Conservation (phyloP, 2,797 vertebrate species). For the Arnoldichthys spilopterus region DNA sequence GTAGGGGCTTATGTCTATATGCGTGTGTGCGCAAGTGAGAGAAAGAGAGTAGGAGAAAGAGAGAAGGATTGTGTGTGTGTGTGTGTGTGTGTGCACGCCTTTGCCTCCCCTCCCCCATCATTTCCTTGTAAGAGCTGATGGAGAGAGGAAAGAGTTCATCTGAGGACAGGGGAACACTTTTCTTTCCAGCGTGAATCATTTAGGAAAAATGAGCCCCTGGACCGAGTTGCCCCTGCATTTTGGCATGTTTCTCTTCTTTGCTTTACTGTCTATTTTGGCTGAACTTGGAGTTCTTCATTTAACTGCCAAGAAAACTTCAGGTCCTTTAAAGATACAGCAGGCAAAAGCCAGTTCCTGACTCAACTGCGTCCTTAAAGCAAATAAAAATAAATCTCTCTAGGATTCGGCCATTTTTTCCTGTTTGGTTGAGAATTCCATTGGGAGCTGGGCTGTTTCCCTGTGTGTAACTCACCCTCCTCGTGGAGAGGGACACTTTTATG, state of each 20-base stretch:
- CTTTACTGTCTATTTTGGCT: constrained; percentile 96
- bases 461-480: constrained; percentile 45
- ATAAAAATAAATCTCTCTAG: constrained; percentile 72
- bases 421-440: constrained; percentile 68
- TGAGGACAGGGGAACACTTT: constrained; percentile 86
- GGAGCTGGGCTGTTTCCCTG: constrained; percentile 60
- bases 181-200: constrained; percentile 88
- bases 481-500: constrained; percentile 36
- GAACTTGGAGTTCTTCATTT: constrained; percentile 85
- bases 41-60: constrained; percentile 33
- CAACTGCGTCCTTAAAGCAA: constrained; percentile 71
- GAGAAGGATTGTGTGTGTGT: constrained; percentile 28
- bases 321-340: constrained; percentile 76
- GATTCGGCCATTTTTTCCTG: constrained; percentile 72
- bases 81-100: constrained; percentile 39
- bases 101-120: constrained; percentile 63
- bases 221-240: constrained; percentile 86
- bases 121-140: constrained; percentile 76
- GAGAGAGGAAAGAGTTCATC: constrained; percentile 84
- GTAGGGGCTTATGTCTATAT: constrained; percentile 53
- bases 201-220: constrained; percentile 87
- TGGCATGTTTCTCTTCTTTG: constrained; percentile 87
- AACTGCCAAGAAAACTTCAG: constrained; percentile 82
- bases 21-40: constrained; percentile 12
- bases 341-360: constrained; percentile 75